Evolutionary conservation across 2,113 vertebrate species (phyloP), one percentile per base, ranked within the genome.

Genomic region (Trematocara nigrifrons): DNA sequence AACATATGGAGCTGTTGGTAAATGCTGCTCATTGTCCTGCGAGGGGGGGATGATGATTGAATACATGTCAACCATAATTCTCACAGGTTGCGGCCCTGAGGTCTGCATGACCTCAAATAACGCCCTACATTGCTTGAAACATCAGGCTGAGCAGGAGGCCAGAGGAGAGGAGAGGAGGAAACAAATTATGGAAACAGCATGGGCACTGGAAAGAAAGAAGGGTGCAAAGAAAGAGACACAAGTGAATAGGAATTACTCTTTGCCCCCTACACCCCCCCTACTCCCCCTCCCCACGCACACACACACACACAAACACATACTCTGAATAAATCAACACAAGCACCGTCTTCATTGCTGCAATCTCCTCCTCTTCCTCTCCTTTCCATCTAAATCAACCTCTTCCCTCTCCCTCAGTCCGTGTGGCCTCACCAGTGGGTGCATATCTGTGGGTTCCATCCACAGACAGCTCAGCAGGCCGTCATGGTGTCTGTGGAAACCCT

Each of bases 81-180:
- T 89, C 84, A 20, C 81, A 91, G 87, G 89, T 84, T 92, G 84
- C 64, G 79, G 87, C 87, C 91, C 82, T 84, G 82, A 91, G 87
- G 91, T 90, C 79, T 91, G 76, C 15, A 20, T 94, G 94, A 93
- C 93, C 92, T 95, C 84, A 93, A 89, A 92, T 87, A 93, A 80
- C 90, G 90, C 82, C 71, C 61, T 35, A 87, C 31, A 59, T 74
- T 71, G 86, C 66, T 88, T 79, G 53, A 84, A 89, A 92, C 4
- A 20, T 91, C 89, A 93, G 89, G 57, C 31, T 22, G 64, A 61
- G 31, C 61, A 79, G n/a, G 84, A 79, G 83, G 40, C 40, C 69
- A 59, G 42, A 61, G 15, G 35, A 22, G 89, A 69, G 29, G 20
- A 52, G 16, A 8, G 31, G 20, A 22, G 49, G 42, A 38, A 79